A percentile compares a stretch with the other conserved stretches of the same genome.
These are phyloP conservation scores for Mimas tiliae DNA, from an alignment of 2,888 invertebrate genomes.

Conservation along the genomic window DNA sequence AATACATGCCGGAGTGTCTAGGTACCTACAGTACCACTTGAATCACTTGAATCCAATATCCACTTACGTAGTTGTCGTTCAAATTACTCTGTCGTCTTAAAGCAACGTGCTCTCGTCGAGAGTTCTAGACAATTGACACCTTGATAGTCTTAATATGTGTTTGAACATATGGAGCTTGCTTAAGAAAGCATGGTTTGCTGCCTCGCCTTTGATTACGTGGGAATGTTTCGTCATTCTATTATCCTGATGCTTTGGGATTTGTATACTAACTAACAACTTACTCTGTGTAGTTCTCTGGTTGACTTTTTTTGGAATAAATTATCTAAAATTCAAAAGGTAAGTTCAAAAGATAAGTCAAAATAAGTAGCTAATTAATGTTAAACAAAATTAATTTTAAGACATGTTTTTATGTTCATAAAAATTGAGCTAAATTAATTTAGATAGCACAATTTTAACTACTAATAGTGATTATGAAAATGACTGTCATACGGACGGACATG, in stretches of 20 bases:
- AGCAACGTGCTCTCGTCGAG: not conserved
- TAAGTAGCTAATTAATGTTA: no score
- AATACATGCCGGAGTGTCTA: slow-evolving; percentile 1
- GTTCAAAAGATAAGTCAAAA: no score
- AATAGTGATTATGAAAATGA: no score
- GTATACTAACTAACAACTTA: not conserved
- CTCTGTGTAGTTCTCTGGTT: not conserved
- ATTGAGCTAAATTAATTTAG: no score
- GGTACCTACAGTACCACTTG: slow-evolving; percentile 5
- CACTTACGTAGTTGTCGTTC: slow-evolving; percentile 3
- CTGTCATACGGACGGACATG: no score
- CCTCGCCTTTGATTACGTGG: not conserved
- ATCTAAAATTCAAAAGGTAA: not conserved
- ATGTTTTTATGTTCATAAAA: no score
- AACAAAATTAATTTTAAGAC: no score
- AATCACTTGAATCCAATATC: slow-evolving; percentile 18
- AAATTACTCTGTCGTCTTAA: not conserved
- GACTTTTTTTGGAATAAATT: not conserved
- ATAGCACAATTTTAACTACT: no score
- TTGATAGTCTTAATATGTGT: not conserved
- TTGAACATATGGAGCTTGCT: not conserved
- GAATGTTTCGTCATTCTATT: not conserved
- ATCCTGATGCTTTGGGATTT: not conserved
- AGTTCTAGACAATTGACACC: not conserved
- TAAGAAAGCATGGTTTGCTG: not conserved